These are phyloP conservation scores for Lepidocolaptes lacrymiger DNA, from an alignment of 2,797 vertebrate genomes.

Conservation along the genomic window DNA sequence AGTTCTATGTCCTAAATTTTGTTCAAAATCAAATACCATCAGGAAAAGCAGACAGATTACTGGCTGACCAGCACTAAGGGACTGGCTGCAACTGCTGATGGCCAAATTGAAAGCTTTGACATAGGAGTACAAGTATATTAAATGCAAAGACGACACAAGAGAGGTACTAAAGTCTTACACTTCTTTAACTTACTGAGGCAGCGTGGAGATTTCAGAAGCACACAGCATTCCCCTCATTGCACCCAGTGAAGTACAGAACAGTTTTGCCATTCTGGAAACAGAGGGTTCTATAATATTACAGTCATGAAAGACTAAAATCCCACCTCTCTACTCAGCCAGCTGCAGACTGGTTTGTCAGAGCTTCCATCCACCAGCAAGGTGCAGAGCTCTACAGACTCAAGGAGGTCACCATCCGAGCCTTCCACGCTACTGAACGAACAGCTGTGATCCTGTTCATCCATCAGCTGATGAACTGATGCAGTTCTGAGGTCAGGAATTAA, in stretches of 20 bases:
- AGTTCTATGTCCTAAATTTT: neutral
- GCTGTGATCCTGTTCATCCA: neutral
- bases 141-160: neutral
- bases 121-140: neutral
- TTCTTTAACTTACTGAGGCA: neutral
- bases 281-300: neutral
- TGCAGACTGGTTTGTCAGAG: neutral
- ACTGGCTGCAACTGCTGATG: neutral
- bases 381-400: neutral
- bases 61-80: neutral
- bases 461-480: neutral
- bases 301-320: neutral
- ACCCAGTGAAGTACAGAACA: neutral
- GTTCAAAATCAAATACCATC: neutral
- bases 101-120: neutral
- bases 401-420: neutral
- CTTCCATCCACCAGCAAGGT: neutral
- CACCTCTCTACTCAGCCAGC: neutral
- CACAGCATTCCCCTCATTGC: neutral
- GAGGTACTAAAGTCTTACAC: neutral
- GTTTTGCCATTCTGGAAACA: neutral
- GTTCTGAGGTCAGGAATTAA: neutral
- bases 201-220: neutral
- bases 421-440: accelerated
- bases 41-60: neutral